A percentile compares a stretch with the other conserved stretches of the same genome.
These are phyloP conservation scores for Hydraecia micacea DNA, from an alignment of 2,888 invertebrate genomes.

Conservation along the genomic window DNA sequence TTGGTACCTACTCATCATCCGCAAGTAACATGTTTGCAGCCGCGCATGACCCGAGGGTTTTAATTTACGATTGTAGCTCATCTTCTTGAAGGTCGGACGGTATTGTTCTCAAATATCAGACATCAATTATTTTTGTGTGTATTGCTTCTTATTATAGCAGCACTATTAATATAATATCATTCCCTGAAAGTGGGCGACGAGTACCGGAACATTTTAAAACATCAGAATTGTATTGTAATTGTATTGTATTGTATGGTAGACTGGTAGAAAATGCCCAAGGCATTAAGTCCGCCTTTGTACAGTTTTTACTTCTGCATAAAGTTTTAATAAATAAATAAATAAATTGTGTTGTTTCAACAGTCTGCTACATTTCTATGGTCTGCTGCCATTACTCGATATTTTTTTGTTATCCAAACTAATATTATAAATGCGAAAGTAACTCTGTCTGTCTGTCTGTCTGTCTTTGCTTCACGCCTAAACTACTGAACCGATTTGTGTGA, in stretches of 20 bases:
- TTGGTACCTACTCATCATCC: constrained; percentile 12
- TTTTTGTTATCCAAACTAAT: too few species aligned
- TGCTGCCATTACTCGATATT: background rate
- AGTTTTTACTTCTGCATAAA: too few species aligned
- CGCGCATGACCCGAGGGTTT: constrained; percentile 13
- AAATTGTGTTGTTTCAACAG: too few species aligned
- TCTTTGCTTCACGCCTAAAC: too few species aligned
- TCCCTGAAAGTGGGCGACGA: background rate
- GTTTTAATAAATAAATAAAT: too few species aligned
- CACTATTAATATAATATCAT: background rate
- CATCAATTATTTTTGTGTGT: background rate
- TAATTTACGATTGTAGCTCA: constrained; percentile 25
- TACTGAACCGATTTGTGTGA: too few species aligned
- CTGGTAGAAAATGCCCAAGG: too few species aligned
- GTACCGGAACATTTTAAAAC: background rate
- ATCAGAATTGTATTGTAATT: background rate
- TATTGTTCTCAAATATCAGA: constrained; percentile 24
- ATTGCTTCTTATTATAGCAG: background rate
- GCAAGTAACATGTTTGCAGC: background rate
- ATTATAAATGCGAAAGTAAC: too few species aligned
- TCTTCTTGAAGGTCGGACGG: constrained; percentile 6
- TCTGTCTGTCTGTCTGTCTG: too few species aligned
- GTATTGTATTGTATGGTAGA: too few species aligned
- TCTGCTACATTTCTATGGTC: too few species aligned
- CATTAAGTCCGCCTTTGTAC: too few species aligned